phyloP scores from a whole-genome alignment of 2,888 invertebrate genomes.

The Phlogophora meticulosa region DNA sequence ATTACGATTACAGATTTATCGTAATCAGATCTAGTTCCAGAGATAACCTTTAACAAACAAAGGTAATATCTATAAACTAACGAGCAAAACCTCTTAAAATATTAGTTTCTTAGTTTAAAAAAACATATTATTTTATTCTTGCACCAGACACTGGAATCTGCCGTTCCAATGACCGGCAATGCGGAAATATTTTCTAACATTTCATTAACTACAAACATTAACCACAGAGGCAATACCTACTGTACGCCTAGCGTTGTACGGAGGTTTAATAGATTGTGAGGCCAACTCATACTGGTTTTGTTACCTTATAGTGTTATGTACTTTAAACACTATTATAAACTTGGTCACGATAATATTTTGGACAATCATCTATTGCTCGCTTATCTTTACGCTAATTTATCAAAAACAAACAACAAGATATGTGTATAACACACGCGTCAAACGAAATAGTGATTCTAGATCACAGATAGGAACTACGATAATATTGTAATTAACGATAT shows the following conservation, averaged over 20 bases:
- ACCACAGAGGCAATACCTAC: too few species aligned
- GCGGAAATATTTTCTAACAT: conserved; percentile 1
- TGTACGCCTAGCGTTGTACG: too few species aligned
- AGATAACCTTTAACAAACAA: too few species aligned
- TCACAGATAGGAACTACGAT: background rate
- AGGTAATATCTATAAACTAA: too few species aligned
- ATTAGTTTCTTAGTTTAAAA: too few species aligned
- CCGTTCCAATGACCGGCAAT: background rate
- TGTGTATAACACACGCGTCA: background rate
- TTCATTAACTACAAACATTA: background rate
- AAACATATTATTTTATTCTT: too few species aligned
- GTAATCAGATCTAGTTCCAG: too few species aligned
- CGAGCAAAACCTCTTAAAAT: too few species aligned
- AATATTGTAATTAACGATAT: background rate
- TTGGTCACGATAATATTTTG: conserved; percentile 10
- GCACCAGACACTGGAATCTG: background rate
- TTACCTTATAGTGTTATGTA: background rate
- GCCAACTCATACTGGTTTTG: too few species aligned
- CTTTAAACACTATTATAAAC: conserved; percentile 4
- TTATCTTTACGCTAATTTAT: conserved; percentile 42
- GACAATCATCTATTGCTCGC: conserved; percentile 2
- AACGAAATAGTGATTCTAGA: conserved; percentile 35
- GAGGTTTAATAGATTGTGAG: too few species aligned
- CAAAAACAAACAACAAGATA: conserved; percentile 18
- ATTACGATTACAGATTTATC: too few species aligned